Conservation (phyloP, 2,113 vertebrate species). For the Tenrec ecaudatus region DNA sequence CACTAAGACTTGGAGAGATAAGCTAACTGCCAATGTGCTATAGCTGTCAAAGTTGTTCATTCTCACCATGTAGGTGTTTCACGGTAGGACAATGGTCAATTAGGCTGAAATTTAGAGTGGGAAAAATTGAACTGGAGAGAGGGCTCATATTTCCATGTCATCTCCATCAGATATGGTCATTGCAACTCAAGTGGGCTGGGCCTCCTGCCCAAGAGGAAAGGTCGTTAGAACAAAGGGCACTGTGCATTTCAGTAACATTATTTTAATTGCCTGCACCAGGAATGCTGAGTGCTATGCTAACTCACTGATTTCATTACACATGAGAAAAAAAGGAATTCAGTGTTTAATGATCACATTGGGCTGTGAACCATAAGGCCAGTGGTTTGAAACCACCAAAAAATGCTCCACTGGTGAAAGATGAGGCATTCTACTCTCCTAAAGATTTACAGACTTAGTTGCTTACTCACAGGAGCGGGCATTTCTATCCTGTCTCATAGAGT, state of each 20-base stretch:
- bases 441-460: neutral
- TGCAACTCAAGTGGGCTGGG: neutral
- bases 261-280: no score
- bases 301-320: neutral
- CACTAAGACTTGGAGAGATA: neutral
- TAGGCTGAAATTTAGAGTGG: neutral
- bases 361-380: neutral
- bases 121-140: neutral
- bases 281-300: neutral
- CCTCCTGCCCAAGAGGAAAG: neutral
- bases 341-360: neutral
- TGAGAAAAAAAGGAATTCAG: conserved; percentile 1
- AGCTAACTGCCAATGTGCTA: neutral
- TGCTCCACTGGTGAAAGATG: neutral
- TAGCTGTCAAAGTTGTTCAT: conserved; percentile 5
- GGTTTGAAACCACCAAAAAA: neutral
- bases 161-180: neutral
- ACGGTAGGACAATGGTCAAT: neutral
- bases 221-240: neutral
- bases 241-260: no score
- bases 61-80: neutral
- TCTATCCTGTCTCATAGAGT: neutral
- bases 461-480: neutral
- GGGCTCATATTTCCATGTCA: rapidly evolving
- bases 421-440: neutral